Evolutionary conservation across 2,113 vertebrate genomes (phyloP), one percentile per base, ranked within the genome.

Genomic region (Synodontis membranacea): DNA sequence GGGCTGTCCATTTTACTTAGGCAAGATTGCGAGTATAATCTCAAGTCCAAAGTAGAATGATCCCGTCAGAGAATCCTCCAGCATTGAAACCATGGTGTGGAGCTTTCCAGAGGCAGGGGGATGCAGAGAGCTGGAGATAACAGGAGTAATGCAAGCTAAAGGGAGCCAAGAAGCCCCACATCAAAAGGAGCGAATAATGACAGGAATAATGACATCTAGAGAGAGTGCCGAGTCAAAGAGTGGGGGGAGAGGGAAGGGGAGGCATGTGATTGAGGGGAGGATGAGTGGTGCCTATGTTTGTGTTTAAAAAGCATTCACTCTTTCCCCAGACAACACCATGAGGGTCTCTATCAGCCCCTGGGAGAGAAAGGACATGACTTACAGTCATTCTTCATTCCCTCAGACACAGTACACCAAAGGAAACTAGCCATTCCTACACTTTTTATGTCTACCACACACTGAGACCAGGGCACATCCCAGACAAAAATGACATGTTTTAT

Each of bases 101-200:
- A 90, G 92, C 91, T 92, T 93, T 94, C 91, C 93, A 93, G 91
- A 93, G 88, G 88, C 89, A 68, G 34, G 50, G 83, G 84, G 56
- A 56, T 81, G 81, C 21, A 90, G 89, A 91, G 84, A 64, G 88
- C 90, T 88, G 14, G 62, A 92, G 93, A 93, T 94, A 94, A 93
- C 92, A 90, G 82, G 48, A 90, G 91, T 89, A 93, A 93, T 92
- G 92, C 90, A 91, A 90, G 91, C 92, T 93, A 92, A 94, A 94
- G 91, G 92, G 90, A 91, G 89, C 91, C 91, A 93, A 92, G 91
- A 93, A 93, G 89, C 80, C 85, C 92, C 92, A 95, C 93, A 95
- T 95, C 94, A 95, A 95, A 95, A 92, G 92, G 88, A 92, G 88
- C 90, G 91, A 94, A 93, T 94, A 93, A 95, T 95, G 94, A 95